Conservation (phyloP, 2,113 vertebrate species). For the Dromas ardeola region DNA sequence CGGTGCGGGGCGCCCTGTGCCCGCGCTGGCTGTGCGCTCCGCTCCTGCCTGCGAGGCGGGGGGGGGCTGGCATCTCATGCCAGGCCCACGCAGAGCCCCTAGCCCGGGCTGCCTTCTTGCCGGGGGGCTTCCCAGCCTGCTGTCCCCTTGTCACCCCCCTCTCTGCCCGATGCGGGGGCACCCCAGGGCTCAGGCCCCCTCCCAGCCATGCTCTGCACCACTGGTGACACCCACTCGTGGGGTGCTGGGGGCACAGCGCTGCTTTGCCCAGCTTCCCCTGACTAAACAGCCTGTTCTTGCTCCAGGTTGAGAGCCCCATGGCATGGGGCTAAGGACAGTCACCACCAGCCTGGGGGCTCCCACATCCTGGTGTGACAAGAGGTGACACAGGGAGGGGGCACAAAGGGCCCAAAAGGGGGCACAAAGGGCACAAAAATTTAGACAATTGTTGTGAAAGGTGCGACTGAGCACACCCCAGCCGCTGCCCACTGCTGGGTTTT, state of each 20-base stretch:
- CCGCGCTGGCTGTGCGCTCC: not conserved
- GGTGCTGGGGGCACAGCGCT: not conserved
- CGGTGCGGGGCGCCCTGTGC: not conserved
- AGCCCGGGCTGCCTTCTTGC: not conserved
- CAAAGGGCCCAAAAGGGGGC: no score
- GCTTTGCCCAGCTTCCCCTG: accelerated
- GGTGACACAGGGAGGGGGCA: not conserved
- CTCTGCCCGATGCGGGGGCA: not conserved
- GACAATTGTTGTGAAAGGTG: no score
- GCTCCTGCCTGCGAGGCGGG: not conserved
- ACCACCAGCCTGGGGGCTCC: not conserved
- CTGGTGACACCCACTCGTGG: not conserved
- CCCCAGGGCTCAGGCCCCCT: not conserved
- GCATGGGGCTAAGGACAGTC: accelerated
- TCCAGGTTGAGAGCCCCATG: accelerated
- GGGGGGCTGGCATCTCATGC: no score
- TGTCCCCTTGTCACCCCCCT: not conserved
- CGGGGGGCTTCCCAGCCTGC: not conserved
- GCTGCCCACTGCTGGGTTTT: not conserved
- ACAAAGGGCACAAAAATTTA: no score
- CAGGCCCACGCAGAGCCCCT: not conserved
- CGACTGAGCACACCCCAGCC: no score
- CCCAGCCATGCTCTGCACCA: accelerated
- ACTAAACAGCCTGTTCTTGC: accelerated
- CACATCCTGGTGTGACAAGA: not conserved